A percentile compares a stretch with the other conserved stretches of the same genome.
phyloP scores from a whole-genome alignment of 2,797 vertebrate genomes.

The Gymnoscopelus braueri region DNA sequence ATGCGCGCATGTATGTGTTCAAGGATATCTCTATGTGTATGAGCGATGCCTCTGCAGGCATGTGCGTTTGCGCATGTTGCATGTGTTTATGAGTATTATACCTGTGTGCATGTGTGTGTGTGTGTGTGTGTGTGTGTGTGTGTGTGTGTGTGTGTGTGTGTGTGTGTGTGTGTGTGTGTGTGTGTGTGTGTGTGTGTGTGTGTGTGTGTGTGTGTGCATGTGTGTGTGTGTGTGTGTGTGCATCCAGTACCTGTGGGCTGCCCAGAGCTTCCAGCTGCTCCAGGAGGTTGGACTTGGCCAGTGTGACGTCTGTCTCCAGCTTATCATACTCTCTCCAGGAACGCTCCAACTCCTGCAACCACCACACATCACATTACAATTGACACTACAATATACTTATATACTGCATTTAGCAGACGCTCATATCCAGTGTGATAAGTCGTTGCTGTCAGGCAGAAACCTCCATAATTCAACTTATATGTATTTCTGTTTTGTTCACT shows the following conservation, averaged over 20 bases:
- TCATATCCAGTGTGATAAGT: no score
- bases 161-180: slow-evolving; percentile 3
- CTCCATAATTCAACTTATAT: no score
- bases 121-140: neutral
- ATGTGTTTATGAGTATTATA: no score
- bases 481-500: no score
- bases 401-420: no score
- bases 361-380: neutral
- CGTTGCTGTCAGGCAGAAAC: no score
- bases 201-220: slow-evolving; percentile 7
- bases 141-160: neutral
- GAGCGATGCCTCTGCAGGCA: no score
- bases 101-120: neutral
- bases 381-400: no score
- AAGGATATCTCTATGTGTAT: no score
- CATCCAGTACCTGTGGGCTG: slow-evolving; percentile 77
- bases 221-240: slow-evolving; percentile 17
- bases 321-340: slow-evolving; percentile 92
- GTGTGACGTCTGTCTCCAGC: slow-evolving; percentile 88
- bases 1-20: neutral
- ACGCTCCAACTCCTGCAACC: slow-evolving; percentile 89
- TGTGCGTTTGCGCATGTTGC: no score
- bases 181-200: slow-evolving; percentile 3
- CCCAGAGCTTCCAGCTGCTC: slow-evolving; percentile 91
- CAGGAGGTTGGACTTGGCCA: slow-evolving; percentile 88